Evolutionary conservation across 2,888 invertebrate genomes (phyloP).

Genomic region (Palloptera scutellata): DNA sequence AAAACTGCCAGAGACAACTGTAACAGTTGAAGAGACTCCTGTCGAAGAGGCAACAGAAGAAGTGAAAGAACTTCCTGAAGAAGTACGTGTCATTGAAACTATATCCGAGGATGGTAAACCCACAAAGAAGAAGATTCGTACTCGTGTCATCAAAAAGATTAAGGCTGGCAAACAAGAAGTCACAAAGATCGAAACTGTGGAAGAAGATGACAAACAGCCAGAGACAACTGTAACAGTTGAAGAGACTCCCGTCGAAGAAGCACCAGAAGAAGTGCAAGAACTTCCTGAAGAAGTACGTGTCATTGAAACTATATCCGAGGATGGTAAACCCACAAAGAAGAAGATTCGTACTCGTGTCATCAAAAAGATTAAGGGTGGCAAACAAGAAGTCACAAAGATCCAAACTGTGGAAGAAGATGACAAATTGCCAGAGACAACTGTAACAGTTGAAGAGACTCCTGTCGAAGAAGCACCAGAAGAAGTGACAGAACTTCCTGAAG

Average conservation of each 20-base stretch:
- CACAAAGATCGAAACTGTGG: slow-evolving; percentile 60
- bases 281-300: slow-evolving; percentile 41
- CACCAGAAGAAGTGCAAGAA: slow-evolving; percentile 27
- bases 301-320: slow-evolving; percentile 41
- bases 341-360: slow-evolving; percentile 50
- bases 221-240: slow-evolving; percentile 51
- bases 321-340: slow-evolving; percentile 42
- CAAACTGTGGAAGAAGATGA: slow-evolving; percentile 61
- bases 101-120: slow-evolving; percentile 52
- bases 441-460: slow-evolving; percentile 48
- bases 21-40: slow-evolving; percentile 41
- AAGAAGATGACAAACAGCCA: slow-evolving; percentile 59
- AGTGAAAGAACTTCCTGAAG: slow-evolving; percentile 57
- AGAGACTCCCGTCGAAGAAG: slow-evolving; percentile 32
- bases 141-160: slow-evolving; percentile 55
- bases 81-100: slow-evolving; percentile 57
- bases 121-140: slow-evolving; percentile 48
- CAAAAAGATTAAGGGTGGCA: slow-evolving; percentile 56
- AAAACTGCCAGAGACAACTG: slow-evolving; percentile 52
- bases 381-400: slow-evolving; percentile 61
- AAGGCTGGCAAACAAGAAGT: slow-evolving; percentile 59
- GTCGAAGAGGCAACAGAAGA: slow-evolving; percentile 37
- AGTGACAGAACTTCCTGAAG: slow-evolving; percentile 25
- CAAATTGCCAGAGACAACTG: slow-evolving; percentile 56
- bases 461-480: slow-evolving; percentile 17